Conservation (phyloP, 2,113 vertebrate genomes). For the Microtus oregoni region DNA sequence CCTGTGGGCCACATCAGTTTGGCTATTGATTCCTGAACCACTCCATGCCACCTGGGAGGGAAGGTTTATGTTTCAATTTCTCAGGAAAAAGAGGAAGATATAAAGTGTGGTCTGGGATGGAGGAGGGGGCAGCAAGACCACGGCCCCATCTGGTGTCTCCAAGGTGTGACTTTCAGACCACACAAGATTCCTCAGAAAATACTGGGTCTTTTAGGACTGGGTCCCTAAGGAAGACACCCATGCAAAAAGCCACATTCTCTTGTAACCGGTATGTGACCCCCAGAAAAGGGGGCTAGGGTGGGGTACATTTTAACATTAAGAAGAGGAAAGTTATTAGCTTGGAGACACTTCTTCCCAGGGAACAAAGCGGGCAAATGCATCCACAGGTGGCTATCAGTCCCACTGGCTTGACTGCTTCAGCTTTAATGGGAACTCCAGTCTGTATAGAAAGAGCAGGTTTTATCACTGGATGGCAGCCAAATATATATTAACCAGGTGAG, state of each 20-base stretch:
- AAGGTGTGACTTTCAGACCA: constrained; percentile 10
- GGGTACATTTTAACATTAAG: background rate
- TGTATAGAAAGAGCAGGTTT: background rate
- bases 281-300: background rate
- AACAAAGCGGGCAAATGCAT: background rate
- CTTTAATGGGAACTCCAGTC: background rate
- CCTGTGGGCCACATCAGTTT: background rate
- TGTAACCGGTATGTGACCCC: background rate
- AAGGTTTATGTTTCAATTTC: constrained; percentile 54
- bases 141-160: background rate
- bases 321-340: background rate
- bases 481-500: background rate
- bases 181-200: background rate
- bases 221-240: background rate
- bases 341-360: background rate
- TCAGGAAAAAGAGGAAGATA: constrained; percentile 4
- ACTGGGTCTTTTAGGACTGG: background rate
- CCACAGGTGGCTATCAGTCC: background rate
- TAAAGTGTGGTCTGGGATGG: background rate
- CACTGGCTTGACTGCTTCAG: background rate
- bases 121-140: background rate
- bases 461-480: background rate
- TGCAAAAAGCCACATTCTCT: background rate
- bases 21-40: constrained; percentile 36
- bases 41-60: background rate